Conservation (phyloP, 2,113 vertebrate genomes). For the Calypte anna region DNA sequence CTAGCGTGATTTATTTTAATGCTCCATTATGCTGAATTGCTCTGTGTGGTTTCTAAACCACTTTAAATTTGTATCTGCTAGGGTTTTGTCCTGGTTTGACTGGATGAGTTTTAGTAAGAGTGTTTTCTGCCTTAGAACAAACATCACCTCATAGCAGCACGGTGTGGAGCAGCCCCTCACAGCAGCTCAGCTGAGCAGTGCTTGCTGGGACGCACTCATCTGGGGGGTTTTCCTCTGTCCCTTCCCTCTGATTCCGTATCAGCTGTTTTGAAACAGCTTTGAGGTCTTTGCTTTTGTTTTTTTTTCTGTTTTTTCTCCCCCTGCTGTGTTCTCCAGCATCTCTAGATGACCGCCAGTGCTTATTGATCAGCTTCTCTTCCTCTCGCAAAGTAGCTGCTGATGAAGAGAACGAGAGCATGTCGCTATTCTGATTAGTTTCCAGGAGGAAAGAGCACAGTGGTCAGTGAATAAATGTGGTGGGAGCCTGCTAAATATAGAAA, state of each 20-base stretch:
- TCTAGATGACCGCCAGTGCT: neutral
- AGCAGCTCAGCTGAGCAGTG: neutral
- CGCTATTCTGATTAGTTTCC: neutral
- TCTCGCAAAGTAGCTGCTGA: neutral
- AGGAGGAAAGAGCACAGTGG: neutral
- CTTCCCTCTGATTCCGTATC: neutral
- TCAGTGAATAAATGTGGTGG: neutral
- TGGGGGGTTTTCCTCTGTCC: neutral
- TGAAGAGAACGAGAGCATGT: neutral
- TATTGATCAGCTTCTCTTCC: conserved; percentile 1
- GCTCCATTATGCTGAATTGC: conserved; percentile 62
- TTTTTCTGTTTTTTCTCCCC: neutral
- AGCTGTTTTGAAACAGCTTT: neutral
- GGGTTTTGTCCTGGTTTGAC: conserved; percentile 3
- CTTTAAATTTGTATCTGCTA: conserved; percentile 37
- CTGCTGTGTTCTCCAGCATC: neutral
- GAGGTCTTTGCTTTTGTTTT: neutral
- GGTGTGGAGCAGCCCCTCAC: neutral
- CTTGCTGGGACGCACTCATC: rapidly evolving
- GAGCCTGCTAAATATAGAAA: conserved; percentile 53
- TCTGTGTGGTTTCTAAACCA: conserved; percentile 61
- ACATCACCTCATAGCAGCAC: rapidly evolving
- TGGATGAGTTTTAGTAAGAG: neutral
- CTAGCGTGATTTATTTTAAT: conserved; percentile 62
- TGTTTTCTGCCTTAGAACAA: neutral